phyloP scores from a whole-genome alignment of 2,888 invertebrate species.

The Pecten maximus region DNA sequence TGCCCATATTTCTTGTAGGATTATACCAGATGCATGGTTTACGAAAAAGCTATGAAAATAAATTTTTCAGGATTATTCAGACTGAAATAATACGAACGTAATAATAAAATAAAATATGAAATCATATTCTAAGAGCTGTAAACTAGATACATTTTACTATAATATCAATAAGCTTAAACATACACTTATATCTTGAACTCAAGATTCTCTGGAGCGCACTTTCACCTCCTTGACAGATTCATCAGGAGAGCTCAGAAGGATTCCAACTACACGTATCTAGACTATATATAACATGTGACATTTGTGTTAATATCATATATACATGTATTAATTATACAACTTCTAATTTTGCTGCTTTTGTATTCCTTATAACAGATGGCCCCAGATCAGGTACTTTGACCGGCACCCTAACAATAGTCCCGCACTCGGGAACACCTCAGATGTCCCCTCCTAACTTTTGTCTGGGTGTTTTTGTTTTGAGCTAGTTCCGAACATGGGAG shows the following conservation, averaged over 20 bases:
- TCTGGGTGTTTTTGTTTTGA: not conserved
- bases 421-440: not conserved
- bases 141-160: not conserved
- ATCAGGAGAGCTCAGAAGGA: not conserved
- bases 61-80: too few species aligned
- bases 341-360: not conserved
- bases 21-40: too few species aligned
- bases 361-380: not conserved
- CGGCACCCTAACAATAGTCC: constrained; percentile 1
- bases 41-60: too few species aligned
- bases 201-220: not conserved
- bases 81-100: too few species aligned
- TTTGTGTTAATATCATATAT: too few species aligned
- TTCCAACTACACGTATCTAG: constrained; percentile 1
- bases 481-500: too few species aligned
- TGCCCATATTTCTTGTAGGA: too few species aligned
- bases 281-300: constrained; percentile 30
- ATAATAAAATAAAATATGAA: too few species aligned
- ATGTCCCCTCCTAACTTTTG: not conserved
- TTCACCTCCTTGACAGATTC: not conserved
- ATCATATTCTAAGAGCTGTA: too few species aligned
- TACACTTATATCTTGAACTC: not conserved
- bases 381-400: constrained; percentile 18
- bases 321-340: not conserved
- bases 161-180: not conserved